Evolutionary conservation across 2,888 invertebrate species (phyloP).

Genomic region (Philereme transversata): DNA sequence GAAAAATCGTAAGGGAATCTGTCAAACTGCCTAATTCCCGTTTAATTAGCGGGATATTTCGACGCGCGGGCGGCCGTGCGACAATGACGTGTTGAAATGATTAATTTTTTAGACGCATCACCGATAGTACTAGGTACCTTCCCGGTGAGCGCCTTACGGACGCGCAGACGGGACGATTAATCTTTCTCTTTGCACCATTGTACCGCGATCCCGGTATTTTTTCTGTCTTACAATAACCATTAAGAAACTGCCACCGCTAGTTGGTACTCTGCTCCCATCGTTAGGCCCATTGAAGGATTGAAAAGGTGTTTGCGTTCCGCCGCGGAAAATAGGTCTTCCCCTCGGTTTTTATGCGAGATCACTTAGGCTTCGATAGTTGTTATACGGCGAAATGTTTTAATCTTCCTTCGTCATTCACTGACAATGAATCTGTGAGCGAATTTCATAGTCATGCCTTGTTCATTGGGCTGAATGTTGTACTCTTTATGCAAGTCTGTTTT

Average conservation of each 20-base stretch:
- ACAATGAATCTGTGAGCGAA: conserved; percentile 70
- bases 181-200: conserved; percentile 81
- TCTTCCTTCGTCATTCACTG: conserved; percentile 78
- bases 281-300: conserved; percentile 77
- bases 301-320: conserved; percentile 83
- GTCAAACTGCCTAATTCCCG: conserved; percentile 79
- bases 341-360: conserved; percentile 74
- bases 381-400: conserved; percentile 79
- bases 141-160: conserved; percentile 62
- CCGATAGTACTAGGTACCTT: conserved; percentile 47
- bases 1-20: conserved; percentile 72
- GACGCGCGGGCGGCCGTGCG: conserved; percentile 68
- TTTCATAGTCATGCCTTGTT: conserved; percentile 76
- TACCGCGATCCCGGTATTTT: conserved; percentile 76
- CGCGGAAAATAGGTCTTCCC: conserved; percentile 79
- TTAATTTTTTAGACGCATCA: conserved; percentile 76
- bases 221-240: conserved; percentile 82
- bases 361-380: conserved; percentile 83
- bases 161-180: conserved; percentile 71
- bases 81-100: conserved; percentile 82
- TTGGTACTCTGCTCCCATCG: conserved; percentile 72
- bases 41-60: conserved; percentile 78
- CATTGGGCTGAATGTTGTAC: conserved; percentile 60
- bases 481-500: conserved; percentile 49
- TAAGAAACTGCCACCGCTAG: conserved; percentile 81